These are phyloP conservation scores for Choristoneura rosaceana DNA, from an alignment of 2,888 invertebrate species.

Conservation along the genomic window DNA sequence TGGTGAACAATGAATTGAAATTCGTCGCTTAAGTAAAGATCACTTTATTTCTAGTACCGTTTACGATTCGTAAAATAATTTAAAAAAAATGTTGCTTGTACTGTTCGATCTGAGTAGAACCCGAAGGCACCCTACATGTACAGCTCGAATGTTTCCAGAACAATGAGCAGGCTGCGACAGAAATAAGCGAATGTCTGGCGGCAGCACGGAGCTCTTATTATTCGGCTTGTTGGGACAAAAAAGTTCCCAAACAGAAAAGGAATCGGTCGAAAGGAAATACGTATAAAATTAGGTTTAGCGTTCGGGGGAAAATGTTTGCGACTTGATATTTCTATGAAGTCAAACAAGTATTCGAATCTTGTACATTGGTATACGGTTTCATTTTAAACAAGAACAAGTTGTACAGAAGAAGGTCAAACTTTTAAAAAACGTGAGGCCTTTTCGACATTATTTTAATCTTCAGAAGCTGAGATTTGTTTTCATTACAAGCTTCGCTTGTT, in stretches of 20 bases:
- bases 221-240: conserved; percentile 44
- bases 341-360: neutral
- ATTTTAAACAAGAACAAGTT: neutral
- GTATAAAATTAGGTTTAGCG: conserved; percentile 29
- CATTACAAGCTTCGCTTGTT: neutral
- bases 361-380: neutral
- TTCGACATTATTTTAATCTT: conserved; percentile 1
- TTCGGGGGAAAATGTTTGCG: conserved; percentile 14
- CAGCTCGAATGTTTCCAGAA: neutral
- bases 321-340: conserved; percentile 5
- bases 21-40: no score
- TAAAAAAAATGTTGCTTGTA: neutral
- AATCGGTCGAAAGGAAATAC: conserved; percentile 25
- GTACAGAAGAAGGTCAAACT: neutral
- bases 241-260: conserved; percentile 16
- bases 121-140: neutral
- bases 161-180: conserved; percentile 7
- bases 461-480: neutral
- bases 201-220: conserved; percentile 42
- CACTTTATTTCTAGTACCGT: no score
- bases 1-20: no score
- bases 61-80: neutral
- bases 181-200: conserved; percentile 33
- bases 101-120: neutral
- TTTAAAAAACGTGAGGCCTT: conserved; percentile 1